Evolutionary conservation across 23 tunicate genomes (phyloP).

Genomic region (Phallusia fumigata): DNA sequence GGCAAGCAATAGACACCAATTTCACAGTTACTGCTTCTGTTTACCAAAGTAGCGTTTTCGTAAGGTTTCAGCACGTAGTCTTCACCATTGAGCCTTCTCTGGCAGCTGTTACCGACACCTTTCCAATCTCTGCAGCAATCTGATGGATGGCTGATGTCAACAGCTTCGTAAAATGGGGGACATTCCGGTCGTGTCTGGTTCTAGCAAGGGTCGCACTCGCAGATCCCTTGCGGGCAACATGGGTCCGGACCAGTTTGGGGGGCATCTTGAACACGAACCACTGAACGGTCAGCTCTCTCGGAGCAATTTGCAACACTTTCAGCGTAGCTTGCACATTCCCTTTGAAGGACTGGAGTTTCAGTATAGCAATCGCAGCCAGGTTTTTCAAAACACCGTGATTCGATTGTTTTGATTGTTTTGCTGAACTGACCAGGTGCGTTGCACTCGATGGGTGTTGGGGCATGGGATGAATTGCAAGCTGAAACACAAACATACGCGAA

Average conservation of each 20-base stretch:
- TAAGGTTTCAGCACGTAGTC: background rate
- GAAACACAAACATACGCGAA: background rate
- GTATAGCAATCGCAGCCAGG: background rate
- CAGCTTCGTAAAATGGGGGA: background rate
- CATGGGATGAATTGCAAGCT: background rate
- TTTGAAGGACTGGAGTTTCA: background rate
- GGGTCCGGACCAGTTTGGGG: background rate
- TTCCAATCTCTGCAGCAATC: background rate
- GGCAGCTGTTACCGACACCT: background rate
- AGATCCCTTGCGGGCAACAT: constrained; percentile 11
- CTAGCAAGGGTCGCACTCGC: constrained; percentile 11
- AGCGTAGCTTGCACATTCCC: background rate
- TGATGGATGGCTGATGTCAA: background rate
- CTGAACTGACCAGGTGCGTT: background rate
- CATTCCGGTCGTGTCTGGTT: background rate
- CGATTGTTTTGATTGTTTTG: background rate
- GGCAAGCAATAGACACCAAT: background rate
- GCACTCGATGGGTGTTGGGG: background rate
- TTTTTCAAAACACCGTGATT: background rate
- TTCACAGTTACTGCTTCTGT: background rate
- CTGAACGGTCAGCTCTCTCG: background rate
- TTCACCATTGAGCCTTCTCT: background rate
- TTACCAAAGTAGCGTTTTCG: background rate
- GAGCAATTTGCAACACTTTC: background rate
- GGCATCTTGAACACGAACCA: background rate